Percentiles rank a stretch among this genome's conserved stretches.
These are phyloP conservation scores for Empis livida DNA, from an alignment of 2,888 invertebrate species.

Conservation along the genomic window DNA sequence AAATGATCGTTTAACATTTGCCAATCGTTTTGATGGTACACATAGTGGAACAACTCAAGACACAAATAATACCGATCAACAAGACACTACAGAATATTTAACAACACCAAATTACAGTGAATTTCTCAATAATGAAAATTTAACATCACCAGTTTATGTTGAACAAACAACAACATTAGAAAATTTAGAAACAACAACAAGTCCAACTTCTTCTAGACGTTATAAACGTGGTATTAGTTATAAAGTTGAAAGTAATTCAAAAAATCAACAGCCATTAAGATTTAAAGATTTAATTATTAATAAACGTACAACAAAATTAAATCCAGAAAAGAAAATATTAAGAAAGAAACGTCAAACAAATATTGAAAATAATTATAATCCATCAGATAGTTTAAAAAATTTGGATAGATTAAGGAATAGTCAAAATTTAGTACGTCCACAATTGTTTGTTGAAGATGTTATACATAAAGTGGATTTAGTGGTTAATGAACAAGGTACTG, in stretches of 20 bases:
- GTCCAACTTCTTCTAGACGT: background rate
- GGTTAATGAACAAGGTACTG: constrained; percentile 51
- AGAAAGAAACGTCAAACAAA: constrained; percentile 12
- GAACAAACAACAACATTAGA: too few relatives aligned
- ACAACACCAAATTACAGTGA: background rate
- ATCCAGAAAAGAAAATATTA: constrained; percentile 15
- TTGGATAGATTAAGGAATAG: constrained; percentile 12
- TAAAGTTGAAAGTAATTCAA: constrained; percentile 16
- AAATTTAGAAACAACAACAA: too few relatives aligned
- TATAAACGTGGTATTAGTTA: constrained; percentile 16
- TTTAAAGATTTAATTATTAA: constrained; percentile 18
- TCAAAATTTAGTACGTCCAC: constrained; percentile 29
- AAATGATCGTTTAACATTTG: background rate
- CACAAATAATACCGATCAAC: background rate
- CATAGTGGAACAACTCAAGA: background rate
- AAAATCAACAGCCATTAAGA: constrained; percentile 12
- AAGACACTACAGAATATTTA: background rate
- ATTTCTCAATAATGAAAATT: too few relatives aligned
- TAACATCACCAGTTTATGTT: too few relatives aligned
- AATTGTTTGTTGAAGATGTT: constrained; percentile 43
- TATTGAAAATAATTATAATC: background rate
- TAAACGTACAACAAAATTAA: constrained; percentile 23
- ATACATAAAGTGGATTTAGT: constrained; percentile 48
- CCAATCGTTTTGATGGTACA: background rate
- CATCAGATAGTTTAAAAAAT: constrained; percentile 10